Evolutionary conservation across 2,797 vertebrate genomes (phyloP).

Genomic region (Gastrophryne carolinensis): DNA sequence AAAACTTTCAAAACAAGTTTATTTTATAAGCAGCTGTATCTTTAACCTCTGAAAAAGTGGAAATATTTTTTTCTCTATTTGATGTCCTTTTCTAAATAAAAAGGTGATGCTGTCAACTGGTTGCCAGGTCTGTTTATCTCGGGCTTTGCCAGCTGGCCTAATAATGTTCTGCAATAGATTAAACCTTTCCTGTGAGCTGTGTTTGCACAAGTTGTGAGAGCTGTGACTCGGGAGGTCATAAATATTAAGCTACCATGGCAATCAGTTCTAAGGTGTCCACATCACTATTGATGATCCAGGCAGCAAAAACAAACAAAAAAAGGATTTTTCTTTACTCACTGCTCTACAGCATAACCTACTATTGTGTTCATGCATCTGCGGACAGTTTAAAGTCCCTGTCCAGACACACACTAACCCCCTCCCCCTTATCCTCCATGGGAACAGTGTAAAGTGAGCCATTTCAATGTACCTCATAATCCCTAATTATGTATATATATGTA

Average conservation of each 20-base stretch:
- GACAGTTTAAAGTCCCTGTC: too few relatives aligned
- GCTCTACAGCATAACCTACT: background rate
- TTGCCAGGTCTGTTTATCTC: constrained; percentile 29
- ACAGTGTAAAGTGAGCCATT: too few relatives aligned
- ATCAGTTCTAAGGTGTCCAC: constrained; percentile 8
- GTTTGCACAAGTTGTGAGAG: constrained; percentile 8
- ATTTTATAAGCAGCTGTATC: too few relatives aligned
- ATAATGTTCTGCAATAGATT: background rate
- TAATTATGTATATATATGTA: too few relatives aligned
- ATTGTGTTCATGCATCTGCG: background rate
- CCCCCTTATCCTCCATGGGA: too few relatives aligned
- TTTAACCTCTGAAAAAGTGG: background rate
- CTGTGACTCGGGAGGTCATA: background rate
- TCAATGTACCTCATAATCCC: too few relatives aligned
- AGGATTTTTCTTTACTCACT: too few relatives aligned
- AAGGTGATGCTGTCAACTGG: background rate
- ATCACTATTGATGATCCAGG: background rate
- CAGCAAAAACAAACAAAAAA: constrained; percentile 18
- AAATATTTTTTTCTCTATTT: background rate
- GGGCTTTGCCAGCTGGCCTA: constrained; percentile 28
- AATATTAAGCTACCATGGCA: background rate
- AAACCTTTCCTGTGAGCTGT: background rate
- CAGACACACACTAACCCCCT: too few relatives aligned
- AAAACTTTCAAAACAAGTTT: background rate
- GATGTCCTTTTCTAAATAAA: constrained; percentile 10